A percentile compares a stretch with the other conserved stretches of the same genome.
Evolutionary conservation across 1,140 invertebrate species (phyloP).

Genomic region (Tetraneura akinire): DNA sequence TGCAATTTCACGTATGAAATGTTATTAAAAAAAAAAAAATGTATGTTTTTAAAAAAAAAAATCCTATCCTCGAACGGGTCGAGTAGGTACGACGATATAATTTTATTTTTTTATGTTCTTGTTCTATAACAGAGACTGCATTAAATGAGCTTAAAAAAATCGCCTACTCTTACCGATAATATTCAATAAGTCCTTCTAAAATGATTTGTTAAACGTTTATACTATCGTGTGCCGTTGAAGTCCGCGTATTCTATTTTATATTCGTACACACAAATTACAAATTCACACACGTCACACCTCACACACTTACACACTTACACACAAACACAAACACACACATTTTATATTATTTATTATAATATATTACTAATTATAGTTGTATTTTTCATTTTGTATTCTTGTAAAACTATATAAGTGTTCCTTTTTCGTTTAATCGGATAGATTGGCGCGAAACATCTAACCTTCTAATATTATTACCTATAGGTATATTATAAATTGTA

Average conservation of each 20-base stretch:
- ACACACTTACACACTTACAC: too few relatives aligned
- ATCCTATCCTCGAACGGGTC: background rate
- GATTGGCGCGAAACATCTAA: conserved; percentile 23
- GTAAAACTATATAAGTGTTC: conserved; percentile 17
- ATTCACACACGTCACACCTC: background rate
- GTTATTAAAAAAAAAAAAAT: too few relatives aligned
- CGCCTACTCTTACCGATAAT: background rate
- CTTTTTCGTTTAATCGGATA: background rate
- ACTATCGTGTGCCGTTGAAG: too few relatives aligned
- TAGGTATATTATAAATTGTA: too few relatives aligned
- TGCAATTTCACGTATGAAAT: background rate
- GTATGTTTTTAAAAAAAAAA: too few relatives aligned
- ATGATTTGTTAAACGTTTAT: background rate
- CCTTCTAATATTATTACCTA: too few relatives aligned
- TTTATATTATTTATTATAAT: conserved; percentile 3
- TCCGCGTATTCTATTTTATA: too few relatives aligned
- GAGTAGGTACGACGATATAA: background rate
- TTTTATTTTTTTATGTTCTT: background rate
- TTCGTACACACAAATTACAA: background rate
- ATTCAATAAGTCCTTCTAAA: background rate
- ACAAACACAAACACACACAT: background rate
- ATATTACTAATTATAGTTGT: background rate
- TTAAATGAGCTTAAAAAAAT: conserved; percentile 3
- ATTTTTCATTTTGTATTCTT: conserved; percentile 25
- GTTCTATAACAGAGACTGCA: background rate